Percentiles rank a stretch among this genome's conserved stretches.
phyloP scores from a whole-genome alignment of 2,888 invertebrate genomes.

The Caradrina kadenii region DNA sequence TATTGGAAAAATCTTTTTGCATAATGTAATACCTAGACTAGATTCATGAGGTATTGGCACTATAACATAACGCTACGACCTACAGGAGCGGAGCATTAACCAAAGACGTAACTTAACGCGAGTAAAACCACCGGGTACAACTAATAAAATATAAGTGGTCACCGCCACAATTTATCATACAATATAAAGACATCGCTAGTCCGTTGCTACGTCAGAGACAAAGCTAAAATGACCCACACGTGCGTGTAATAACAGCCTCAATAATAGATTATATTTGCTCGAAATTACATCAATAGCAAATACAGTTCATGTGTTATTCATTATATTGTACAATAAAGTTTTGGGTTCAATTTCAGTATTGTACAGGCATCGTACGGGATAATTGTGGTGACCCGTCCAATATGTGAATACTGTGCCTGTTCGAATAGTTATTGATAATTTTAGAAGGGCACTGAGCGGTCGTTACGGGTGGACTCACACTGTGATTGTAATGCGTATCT shows the following conservation, averaged over 20 bases:
- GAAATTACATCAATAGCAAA: slow-evolving; percentile 10
- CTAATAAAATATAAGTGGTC: no score
- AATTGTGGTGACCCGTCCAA: slow-evolving; percentile 35
- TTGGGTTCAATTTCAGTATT: slow-evolving; percentile 10
- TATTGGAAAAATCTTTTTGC: no score
- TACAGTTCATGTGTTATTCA: slow-evolving; percentile 15
- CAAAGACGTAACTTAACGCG: no score
- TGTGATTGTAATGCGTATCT: slow-evolving; percentile 9
- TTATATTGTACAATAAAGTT: slow-evolving; percentile 21
- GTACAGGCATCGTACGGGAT: not conserved
- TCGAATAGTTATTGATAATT: slow-evolving; percentile 42
- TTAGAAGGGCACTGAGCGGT: slow-evolving; percentile 20
- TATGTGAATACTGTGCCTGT: slow-evolving; percentile 26
- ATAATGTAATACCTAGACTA: no score
- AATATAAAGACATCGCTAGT: no score
- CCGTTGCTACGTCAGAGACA: no score
- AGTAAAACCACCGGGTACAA: no score
- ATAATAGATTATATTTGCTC: not conserved
- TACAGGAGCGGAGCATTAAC: no score
- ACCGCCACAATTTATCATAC: no score
- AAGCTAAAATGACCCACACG: no score
- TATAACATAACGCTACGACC: no score
- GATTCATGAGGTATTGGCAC: no score
- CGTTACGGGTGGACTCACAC: slow-evolving; percentile 12
- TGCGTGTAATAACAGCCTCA: not conserved